These are phyloP conservation scores for Lanius collurio DNA, from an alignment of 2,113 vertebrate genomes.

Conservation along the genomic window DNA sequence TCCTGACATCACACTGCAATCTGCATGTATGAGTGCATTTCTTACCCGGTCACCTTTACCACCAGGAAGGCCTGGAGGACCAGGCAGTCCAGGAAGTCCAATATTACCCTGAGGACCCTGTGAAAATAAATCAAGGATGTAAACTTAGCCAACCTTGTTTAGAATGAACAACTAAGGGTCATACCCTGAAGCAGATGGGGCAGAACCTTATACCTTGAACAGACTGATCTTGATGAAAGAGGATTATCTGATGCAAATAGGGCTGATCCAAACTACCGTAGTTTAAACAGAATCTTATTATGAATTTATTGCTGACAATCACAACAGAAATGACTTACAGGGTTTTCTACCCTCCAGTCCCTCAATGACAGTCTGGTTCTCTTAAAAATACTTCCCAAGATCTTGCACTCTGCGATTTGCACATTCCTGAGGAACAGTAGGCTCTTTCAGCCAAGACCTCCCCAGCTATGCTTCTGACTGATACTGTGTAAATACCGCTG, in stretches of 20 bases:
- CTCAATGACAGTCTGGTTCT: not conserved
- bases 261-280: not conserved
- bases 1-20: not conserved
- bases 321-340: not conserved
- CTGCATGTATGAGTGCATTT: not conserved
- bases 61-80: constrained; percentile 87
- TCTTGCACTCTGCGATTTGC: constrained; percentile 35
- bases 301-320: not conserved
- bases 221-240: not conserved
- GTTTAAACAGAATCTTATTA: not conserved
- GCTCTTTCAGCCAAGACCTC: constrained; percentile 78
- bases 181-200: not conserved
- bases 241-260: not conserved
- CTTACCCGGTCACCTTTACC: constrained; percentile 92
- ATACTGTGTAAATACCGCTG: constrained; percentile 80
- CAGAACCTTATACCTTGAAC: not conserved
- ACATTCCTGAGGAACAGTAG: constrained; percentile 80
- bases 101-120: constrained; percentile 88
- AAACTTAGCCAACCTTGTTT: not conserved
- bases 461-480: constrained; percentile 52
- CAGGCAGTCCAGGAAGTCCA: constrained; percentile 90
- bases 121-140: constrained; percentile 55
- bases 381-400: constrained; percentile 30
- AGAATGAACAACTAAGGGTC: not conserved
- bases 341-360: not conserved